Evolutionary conservation across 2,888 invertebrate genomes (phyloP).

Genomic region (Drosophila kanekoi): DNA sequence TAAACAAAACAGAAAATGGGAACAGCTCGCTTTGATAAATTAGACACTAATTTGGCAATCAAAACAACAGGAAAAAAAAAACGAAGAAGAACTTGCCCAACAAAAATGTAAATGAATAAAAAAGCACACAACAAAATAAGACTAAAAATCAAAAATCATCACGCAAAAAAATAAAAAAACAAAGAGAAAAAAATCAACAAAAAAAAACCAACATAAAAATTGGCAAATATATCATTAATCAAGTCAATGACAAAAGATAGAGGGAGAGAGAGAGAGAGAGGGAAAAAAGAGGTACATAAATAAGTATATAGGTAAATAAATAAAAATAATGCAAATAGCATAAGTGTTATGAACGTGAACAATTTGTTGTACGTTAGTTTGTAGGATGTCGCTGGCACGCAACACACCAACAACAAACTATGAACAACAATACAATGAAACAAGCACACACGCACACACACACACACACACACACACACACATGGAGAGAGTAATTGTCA

Average conservation of each 20-base stretch:
- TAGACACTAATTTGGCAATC: slow-evolving; percentile 32
- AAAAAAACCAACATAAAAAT: slow-evolving; percentile 1
- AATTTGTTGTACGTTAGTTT: slow-evolving; percentile 51
- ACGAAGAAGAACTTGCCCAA: slow-evolving; percentile 3
- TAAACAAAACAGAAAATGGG: slow-evolving; percentile 29
- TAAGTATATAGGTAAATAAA: slow-evolving; percentile 5
- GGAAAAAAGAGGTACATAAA: slow-evolving; percentile 1
- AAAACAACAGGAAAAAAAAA: slow-evolving; percentile 8
- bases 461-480: slow-evolving; percentile 20
- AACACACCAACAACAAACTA: slow-evolving; percentile 5
- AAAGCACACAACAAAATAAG: background rate
- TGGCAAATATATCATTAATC: slow-evolving; percentile 12
- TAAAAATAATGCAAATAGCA: slow-evolving; percentile 9
- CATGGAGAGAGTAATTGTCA: background rate
- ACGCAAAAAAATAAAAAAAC: background rate
- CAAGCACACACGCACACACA: slow-evolving; percentile 27
- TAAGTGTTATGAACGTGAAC: slow-evolving; percentile 40
- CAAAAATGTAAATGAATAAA: background rate
- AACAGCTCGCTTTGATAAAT: slow-evolving; percentile 14
- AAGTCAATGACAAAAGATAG: slow-evolving; percentile 13
- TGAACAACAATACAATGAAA: slow-evolving; percentile 38
- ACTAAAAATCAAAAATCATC: background rate
- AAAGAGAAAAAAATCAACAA: background rate
- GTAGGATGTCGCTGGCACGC: slow-evolving; percentile 39
- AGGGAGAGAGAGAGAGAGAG: too few relatives aligned